Evolutionary conservation across 2,113 vertebrate species (phyloP).

Genomic region (Elephantulus edwardii): DNA sequence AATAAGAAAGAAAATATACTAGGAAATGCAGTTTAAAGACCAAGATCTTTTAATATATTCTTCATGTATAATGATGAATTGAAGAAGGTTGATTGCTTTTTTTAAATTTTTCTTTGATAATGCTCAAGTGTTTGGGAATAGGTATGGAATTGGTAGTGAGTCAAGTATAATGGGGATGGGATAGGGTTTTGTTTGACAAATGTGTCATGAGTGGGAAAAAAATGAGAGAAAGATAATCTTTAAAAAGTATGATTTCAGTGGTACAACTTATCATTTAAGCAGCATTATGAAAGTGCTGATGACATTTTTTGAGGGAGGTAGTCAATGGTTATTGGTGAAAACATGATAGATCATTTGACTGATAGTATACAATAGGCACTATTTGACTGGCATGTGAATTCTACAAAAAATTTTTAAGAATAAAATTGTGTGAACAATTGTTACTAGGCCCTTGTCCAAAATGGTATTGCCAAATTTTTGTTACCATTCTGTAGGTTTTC

Average conservation of each 20-base stretch:
- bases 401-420: too few species aligned
- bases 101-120: not conserved
- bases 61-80: not conserved
- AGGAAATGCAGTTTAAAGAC: not conserved
- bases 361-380: not conserved
- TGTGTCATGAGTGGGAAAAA: not conserved
- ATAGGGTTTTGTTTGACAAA: constrained; percentile 5
- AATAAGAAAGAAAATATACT: not conserved
- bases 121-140: not conserved
- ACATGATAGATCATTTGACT: not conserved
- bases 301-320: not conserved
- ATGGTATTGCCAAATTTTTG: too few species aligned
- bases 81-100: not conserved
- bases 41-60: not conserved
- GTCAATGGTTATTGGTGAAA: not conserved
- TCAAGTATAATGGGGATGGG: not conserved
- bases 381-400: not conserved
- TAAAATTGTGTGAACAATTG: too few species aligned
- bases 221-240: not conserved
- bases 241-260: not conserved
- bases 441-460: too few species aligned
- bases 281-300: not conserved
- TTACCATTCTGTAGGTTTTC: too few species aligned
- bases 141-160: not conserved
- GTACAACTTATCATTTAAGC: constrained; percentile 5